Evolutionary conservation across 2,113 vertebrate species (phyloP).

Genomic region (Anguilla rostrata): DNA sequence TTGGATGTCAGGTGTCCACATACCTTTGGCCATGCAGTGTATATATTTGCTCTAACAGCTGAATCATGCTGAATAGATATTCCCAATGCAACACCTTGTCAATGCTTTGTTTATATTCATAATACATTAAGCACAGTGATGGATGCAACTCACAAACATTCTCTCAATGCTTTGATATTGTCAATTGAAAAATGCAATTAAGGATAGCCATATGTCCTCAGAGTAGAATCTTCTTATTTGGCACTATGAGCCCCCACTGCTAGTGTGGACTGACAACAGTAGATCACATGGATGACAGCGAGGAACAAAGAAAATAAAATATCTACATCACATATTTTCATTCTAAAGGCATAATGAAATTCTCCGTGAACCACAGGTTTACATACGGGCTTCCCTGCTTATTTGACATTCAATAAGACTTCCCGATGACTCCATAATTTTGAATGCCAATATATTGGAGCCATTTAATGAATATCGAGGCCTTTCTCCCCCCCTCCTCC

Average conservation of each 20-base stretch:
- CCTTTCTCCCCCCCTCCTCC: constrained; percentile 9
- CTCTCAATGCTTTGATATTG: neutral
- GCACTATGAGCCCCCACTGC: neutral
- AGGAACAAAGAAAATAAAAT: constrained; percentile 7
- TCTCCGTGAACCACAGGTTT: neutral
- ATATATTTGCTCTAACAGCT: too few species aligned
- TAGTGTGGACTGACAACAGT: neutral
- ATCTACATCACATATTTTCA: neutral
- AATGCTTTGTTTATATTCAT: too few species aligned
- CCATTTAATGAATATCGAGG: constrained; percentile 17
- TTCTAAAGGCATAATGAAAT: constrained; percentile 20
- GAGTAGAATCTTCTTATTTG: neutral
- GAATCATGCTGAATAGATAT: too few species aligned
- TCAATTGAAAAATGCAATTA: neutral
- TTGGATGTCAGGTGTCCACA: too few species aligned
- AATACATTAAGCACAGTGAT: neutral
- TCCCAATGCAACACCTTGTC: too few species aligned
- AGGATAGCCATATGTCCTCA: neutral
- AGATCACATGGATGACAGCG: neutral
- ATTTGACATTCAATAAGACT: constrained; percentile 36
- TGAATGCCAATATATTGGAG: neutral
- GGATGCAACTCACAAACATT: neutral
- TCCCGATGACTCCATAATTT: constrained; percentile 37
- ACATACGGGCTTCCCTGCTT: constrained; percentile 10
- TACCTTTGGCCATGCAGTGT: too few species aligned